phyloP scores from a whole-genome alignment of 64 coral and sea anemone species.

The Cladopsammia gracilis region DNA sequence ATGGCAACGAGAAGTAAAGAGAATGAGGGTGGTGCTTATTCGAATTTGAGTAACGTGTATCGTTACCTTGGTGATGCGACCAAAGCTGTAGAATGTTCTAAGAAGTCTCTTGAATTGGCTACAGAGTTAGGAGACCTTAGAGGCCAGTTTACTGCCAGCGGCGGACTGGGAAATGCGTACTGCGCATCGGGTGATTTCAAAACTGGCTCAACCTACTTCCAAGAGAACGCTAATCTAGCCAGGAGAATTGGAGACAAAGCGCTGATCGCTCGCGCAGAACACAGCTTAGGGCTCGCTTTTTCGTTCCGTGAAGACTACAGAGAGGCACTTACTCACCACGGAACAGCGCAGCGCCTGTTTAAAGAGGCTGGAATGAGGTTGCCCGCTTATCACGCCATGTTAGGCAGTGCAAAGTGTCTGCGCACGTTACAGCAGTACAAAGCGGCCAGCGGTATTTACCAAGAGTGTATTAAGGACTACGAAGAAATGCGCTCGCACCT shows the following conservation, averaged over 20 bases:
- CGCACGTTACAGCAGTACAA: constrained; percentile 16
- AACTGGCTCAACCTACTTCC: background rate
- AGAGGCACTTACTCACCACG: constrained; percentile 6
- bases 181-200: background rate
- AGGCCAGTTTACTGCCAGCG: constrained; percentile 13
- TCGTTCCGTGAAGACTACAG: constrained; percentile 5
- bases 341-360: background rate
- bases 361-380: constrained; percentile 13
- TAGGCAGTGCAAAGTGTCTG: constrained; percentile 13
- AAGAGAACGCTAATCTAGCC: constrained; percentile 27
- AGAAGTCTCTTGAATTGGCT: constrained; percentile 4
- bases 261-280: constrained; percentile 29
- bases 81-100: background rate
- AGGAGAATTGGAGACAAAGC: constrained; percentile 30
- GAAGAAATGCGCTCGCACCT: constrained; percentile 19
- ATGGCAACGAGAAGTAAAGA: constrained; percentile 1
- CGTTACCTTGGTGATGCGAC: constrained; percentile 8
- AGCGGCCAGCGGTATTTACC: background rate
- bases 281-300: constrained; percentile 13
- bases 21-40: background rate
- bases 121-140: background rate
- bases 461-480: background rate
- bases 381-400: constrained; percentile 24
- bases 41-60: constrained; percentile 14
- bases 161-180: background rate